Conservation (phyloP, 1,140 invertebrate species). For the Cydia splendana region DNA sequence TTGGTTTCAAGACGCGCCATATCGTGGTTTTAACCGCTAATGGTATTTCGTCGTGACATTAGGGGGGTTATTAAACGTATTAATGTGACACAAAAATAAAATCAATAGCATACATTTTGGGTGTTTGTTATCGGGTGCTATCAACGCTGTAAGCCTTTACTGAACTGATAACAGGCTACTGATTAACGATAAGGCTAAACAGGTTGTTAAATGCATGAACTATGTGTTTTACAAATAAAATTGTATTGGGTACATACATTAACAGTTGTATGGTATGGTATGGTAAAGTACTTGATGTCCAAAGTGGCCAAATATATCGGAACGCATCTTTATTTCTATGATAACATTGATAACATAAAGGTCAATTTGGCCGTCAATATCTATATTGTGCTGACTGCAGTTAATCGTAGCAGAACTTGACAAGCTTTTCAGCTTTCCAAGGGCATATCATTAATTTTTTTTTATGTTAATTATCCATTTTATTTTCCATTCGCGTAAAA, state of each 20-base stretch:
- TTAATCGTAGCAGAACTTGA: too few species aligned
- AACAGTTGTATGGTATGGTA: too few species aligned
- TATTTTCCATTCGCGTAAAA: too few species aligned
- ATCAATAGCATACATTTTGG: constrained; percentile 72
- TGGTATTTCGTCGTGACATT: not conserved
- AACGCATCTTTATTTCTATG: too few species aligned
- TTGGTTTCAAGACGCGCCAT: not conserved
- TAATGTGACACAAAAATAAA: constrained; percentile 47
- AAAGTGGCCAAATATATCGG: too few species aligned
- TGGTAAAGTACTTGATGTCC: too few species aligned
- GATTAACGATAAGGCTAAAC: constrained; percentile 58
- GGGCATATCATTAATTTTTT: too few species aligned
- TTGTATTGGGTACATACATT: not conserved
- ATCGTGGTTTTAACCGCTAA: not conserved
- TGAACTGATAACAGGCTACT: constrained; percentile 65
- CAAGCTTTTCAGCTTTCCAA: too few species aligned
- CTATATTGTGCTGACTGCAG: too few species aligned
- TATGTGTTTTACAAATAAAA: not conserved
- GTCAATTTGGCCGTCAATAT: too few species aligned
- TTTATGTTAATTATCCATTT: too few species aligned
- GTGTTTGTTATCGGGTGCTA: constrained; percentile 65
- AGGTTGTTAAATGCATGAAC: constrained; percentile 11
- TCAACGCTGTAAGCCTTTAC: constrained; percentile 60
- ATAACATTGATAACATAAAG: too few species aligned
- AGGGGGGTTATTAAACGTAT: not conserved